phyloP scores from a whole-genome alignment of 2,888 invertebrate species.

The Himalopsyche tibetana region DNA sequence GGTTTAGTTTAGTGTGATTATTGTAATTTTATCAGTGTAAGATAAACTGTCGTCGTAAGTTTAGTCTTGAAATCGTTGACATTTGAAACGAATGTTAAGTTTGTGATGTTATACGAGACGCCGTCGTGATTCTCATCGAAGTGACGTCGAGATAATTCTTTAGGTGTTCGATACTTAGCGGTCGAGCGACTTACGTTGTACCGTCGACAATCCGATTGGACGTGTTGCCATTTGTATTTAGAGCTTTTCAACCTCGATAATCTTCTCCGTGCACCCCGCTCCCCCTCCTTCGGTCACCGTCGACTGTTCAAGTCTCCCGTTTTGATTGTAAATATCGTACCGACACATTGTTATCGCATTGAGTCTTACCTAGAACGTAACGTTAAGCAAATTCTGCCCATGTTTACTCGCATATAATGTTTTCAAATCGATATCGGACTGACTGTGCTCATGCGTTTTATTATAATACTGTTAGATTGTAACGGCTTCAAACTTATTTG shows the following conservation, averaged over 20 bases:
- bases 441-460: constrained; percentile 38
- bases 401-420: constrained; percentile 36
- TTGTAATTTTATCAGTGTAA: constrained; percentile 19
- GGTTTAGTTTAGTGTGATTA: constrained; percentile 18
- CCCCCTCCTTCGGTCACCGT: constrained; percentile 31
- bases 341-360: constrained; percentile 36
- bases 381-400: constrained; percentile 32
- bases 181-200: constrained; percentile 8
- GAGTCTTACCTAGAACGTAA: constrained; percentile 24
- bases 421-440: constrained; percentile 3
- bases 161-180: constrained; percentile 10
- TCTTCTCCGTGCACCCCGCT: background rate
- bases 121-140: background rate
- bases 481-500: constrained; percentile 36
- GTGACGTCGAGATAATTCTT: background rate
- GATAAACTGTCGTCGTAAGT: background rate
- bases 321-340: constrained; percentile 41
- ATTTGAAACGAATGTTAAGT: constrained; percentile 3
- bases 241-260: background rate
- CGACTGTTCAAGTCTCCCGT: background rate
- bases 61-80: constrained; percentile 10
- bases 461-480: constrained; percentile 16
- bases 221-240: constrained; percentile 28
- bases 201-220: constrained; percentile 20
- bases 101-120: constrained; percentile 4